Evolutionary conservation across 2,113 vertebrate genomes (phyloP), one percentile per base, ranked within the genome.

Genomic region (Oryzias celebensis): DNA sequence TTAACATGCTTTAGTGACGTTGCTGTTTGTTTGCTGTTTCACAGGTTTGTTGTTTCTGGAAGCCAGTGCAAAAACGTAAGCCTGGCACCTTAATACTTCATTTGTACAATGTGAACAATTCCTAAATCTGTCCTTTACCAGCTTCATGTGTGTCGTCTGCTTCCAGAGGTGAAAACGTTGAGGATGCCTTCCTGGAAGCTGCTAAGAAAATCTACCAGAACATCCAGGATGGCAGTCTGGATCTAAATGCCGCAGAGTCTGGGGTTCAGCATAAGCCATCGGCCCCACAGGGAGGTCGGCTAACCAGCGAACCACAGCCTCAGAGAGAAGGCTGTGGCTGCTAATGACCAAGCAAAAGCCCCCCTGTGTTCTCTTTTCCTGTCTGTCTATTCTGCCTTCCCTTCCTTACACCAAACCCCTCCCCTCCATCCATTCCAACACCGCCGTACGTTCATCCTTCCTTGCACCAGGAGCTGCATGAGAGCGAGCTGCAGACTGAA

Each of bases 141-240:
- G 4, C 7, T 47, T 18, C 44, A 18, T 3, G 20, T 18, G 12
- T 48, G 42, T 7, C 4, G 6, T 68, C 14, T 12, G 4, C 20
- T 7, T 50, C 20, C 89, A 99, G 97, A 45, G 97, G 97, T 16
- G 97, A 99, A 91, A 99, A 99, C 0, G 97, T 98, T 7, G 97
- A 99, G 88, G 97, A 98, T 3, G 97, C 96, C 0, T 98, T 98
- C 90, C 93, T 99, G 87, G 97, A 99, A 90, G 96, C 97, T 3
- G 96, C 96, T 59, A 99, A 99, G 94, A 99, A 98, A 79, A 98
- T 99, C 91, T 99, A 98, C 88, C 97, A 99, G 94, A 99, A 99
- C 71, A 99, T 99, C 89, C 97, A 99, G 83, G 97, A 99, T 1
- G 97, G 97, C 62, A 99, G 97, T 90, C 92, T 99, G 93, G 97